Conservation (phyloP, 2,888 invertebrate genomes). For the Ctenicera cuprea region DNA sequence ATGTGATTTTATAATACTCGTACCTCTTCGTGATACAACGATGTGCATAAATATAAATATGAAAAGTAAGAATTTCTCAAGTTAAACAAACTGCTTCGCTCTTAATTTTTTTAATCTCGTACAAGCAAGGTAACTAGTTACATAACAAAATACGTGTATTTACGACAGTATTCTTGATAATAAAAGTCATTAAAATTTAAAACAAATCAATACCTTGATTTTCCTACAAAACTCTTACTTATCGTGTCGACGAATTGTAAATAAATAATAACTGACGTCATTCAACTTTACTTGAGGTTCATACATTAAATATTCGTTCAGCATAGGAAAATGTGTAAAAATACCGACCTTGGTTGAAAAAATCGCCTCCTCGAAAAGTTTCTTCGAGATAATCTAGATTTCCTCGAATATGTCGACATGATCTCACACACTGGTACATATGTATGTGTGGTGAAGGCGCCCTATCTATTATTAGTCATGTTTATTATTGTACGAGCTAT, state of each 20-base stretch:
- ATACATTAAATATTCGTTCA: neutral
- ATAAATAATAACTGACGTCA: slow-evolving; percentile 7
- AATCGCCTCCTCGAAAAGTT: neutral
- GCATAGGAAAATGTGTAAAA: neutral
- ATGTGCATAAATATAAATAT: too few relatives aligned
- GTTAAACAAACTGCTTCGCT: too few relatives aligned
- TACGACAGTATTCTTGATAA: too few relatives aligned
- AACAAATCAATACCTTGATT: too few relatives aligned
- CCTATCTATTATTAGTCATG: slow-evolving; percentile 30
- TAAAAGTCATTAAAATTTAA: too few relatives aligned
- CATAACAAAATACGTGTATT: too few relatives aligned
- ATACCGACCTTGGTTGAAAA: neutral
- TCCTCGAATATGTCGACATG: slow-evolving; percentile 15
- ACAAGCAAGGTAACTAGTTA: too few relatives aligned
- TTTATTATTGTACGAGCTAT: slow-evolving; percentile 23
- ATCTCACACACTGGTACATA: slow-evolving; percentile 7
- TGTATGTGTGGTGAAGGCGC: slow-evolving; percentile 6
- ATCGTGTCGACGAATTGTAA: neutral
- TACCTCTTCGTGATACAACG: too few relatives aligned
- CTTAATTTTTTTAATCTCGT: too few relatives aligned
- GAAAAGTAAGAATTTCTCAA: too few relatives aligned
- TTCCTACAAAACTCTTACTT: too few relatives aligned
- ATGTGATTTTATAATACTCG: too few relatives aligned
- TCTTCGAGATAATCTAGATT: neutral
- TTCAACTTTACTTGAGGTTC: neutral